Evolutionary conservation across 1,140 invertebrate genomes (phyloP).

Genomic region (Nephila pilipes): DNA sequence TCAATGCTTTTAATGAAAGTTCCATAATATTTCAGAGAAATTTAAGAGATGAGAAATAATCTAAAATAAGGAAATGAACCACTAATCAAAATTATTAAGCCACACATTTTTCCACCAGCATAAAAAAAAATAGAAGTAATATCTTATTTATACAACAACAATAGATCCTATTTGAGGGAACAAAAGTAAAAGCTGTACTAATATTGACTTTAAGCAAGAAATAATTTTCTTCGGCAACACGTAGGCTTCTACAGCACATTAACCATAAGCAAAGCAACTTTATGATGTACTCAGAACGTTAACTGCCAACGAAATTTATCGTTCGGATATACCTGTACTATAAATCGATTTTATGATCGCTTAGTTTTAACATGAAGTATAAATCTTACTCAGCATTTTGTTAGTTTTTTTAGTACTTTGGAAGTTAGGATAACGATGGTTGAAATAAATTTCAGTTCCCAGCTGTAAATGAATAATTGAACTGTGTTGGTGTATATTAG

Average conservation of each 20-base stretch:
- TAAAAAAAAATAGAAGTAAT: neutral
- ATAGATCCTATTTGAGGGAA: neutral
- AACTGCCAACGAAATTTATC: constrained; percentile 37
- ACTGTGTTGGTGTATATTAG: neutral
- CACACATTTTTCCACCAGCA: neutral
- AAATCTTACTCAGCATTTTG: constrained; percentile 36
- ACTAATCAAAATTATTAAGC: too few relatives aligned
- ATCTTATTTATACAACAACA: neutral
- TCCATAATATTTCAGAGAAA: too few relatives aligned
- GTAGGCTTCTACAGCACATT: neutral
- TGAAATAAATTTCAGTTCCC: constrained; percentile 1
- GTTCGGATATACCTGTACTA: constrained; percentile 35
- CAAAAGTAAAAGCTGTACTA: neutral
- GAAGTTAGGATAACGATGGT: neutral
- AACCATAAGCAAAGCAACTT: constrained; percentile 29
- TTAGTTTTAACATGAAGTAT: constrained; percentile 32
- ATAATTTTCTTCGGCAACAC: constrained; percentile 15
- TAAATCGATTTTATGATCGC: constrained; percentile 39
- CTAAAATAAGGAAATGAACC: too few relatives aligned
- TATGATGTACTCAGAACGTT: constrained; percentile 31
- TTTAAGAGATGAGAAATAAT: too few relatives aligned
- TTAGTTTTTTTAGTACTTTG: constrained; percentile 1
- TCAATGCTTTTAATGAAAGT: too few relatives aligned
- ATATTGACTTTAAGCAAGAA: neutral
- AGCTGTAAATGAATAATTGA: neutral